Evolutionary conservation across 2,797 vertebrate species (phyloP), one percentile per base, ranked within the genome.

Genomic region (Enteromius afrohamiltoni): DNA sequence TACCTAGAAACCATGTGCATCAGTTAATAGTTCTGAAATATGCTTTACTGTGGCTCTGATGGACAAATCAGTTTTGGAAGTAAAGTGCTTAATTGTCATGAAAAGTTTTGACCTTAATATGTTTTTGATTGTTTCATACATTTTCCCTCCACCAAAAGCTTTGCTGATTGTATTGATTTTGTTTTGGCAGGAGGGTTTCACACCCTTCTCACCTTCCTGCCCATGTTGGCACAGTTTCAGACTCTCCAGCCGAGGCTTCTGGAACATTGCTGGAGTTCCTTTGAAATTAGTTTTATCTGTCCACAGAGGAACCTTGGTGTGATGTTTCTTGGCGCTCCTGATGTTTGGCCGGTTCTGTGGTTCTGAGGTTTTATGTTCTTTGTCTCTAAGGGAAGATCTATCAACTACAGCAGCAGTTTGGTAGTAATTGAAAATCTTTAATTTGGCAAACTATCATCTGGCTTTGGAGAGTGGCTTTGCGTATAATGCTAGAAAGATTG

Each of bases 381-480:
- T 74, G 71, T 77, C 81, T 84, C 62, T 8, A 21, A 79, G 55
- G 47, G 31, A 17, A 40, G 51, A 21, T 75, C 29, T 62, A 34
- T 80, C 71, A 70, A 58, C 31, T 21, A 26, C 26, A 23, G 71
- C 71, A 83, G 68, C 58, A 85, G 80, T 78, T 85, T 85, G 71
- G 81, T 42, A 34, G 65, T 85, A 85, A 88, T 80, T 64, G 80
- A 64, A 77, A 82, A 78, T 67, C 42, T 83, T 83, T 83, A 62
- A 86, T 86, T 80, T 74, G 73, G 19, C 45, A 77, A 42, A 14
- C 65, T 77, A 23, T 77, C n/a, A 10, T 49, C 23, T 51, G 31
- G 49, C 34, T 58, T 83, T 83, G 64, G 75, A 76, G 76, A 47
- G 58, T 40, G 53, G 16, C n/a, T 77, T 49, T 87, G 71, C 65